phyloP scores from a whole-genome alignment of 64 coral and sea anemone species.

The Anthopleura sola region DNA sequence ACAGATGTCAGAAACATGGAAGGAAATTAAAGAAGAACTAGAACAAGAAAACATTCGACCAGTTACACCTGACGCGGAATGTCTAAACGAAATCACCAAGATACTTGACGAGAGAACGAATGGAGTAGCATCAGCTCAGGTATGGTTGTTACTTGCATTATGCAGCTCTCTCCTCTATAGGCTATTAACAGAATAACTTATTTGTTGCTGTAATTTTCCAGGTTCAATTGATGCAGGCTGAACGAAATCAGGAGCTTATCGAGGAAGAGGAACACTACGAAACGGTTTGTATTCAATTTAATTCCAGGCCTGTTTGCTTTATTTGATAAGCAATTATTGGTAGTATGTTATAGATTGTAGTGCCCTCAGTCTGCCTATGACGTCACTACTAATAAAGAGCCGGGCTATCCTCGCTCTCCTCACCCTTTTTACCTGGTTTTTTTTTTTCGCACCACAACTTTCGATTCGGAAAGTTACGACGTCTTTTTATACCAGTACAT shows the following conservation, averaged over 20 bases:
- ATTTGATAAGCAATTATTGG: neutral
- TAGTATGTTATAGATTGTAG: too few relatives aligned
- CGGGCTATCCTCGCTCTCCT: too few relatives aligned
- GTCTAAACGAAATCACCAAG: constrained; percentile 77
- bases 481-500: too few relatives aligned
- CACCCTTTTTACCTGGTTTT: too few relatives aligned
- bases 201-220: constrained; percentile 26
- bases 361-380: too few relatives aligned
- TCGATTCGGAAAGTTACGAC: too few relatives aligned
- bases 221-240: constrained; percentile 63
- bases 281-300: constrained; percentile 39
- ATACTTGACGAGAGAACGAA: constrained; percentile 73
- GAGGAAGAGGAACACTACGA: constrained; percentile 87
- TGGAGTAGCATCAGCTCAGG: constrained; percentile 74
- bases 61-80: constrained; percentile 77
- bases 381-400: too few relatives aligned
- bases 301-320: neutral
- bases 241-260: constrained; percentile 66
- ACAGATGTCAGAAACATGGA: constrained; percentile 88
- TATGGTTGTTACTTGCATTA: neutral
- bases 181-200: too few relatives aligned
- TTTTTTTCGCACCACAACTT: too few relatives aligned
- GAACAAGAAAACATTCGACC: constrained; percentile 86
- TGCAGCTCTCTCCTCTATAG: too few relatives aligned
- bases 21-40: constrained; percentile 70